phyloP scores from a whole-genome alignment of 2,888 invertebrate species.

The Entomobrya proxima region DNA sequence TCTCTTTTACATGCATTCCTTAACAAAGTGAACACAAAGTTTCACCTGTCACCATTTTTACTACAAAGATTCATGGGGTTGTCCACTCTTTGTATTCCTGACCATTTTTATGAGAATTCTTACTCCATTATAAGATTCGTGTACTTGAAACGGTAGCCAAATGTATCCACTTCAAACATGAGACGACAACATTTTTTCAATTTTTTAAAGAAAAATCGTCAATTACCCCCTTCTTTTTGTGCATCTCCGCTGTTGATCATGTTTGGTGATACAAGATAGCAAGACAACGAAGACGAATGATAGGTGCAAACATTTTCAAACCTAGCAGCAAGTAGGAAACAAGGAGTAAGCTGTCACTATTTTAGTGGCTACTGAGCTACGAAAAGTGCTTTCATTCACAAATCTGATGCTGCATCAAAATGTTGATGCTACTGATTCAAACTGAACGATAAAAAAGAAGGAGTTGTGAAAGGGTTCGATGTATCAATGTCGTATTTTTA shows the following conservation, averaged over 20 bases:
- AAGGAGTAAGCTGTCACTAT: background rate
- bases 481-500: background rate
- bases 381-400: background rate
- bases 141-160: constrained; percentile 47
- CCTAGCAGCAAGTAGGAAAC: background rate
- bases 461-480: background rate
- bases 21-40: constrained; percentile 26
- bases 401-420: no score
- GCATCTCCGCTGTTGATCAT: constrained; percentile 14
- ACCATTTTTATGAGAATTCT: background rate
- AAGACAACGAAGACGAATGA: background rate
- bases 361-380: background rate
- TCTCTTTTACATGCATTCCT: background rate
- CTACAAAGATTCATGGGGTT: constrained; percentile 52
- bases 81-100: constrained; percentile 12
- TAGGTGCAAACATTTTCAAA: background rate
- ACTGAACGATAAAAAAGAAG: background rate
- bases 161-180: constrained; percentile 6
- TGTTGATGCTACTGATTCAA: background rate
- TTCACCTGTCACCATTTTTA: constrained; percentile 51
- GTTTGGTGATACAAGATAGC: background rate
- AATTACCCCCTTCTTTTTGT: constrained; percentile 17
- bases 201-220: constrained; percentile 24
- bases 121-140: background rate
- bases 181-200: constrained; percentile 13